Evolutionary conservation across 2,888 invertebrate genomes (phyloP), one percentile per base, ranked within the genome.

Genomic region (Poecilobothrus nobilitatus): DNA sequence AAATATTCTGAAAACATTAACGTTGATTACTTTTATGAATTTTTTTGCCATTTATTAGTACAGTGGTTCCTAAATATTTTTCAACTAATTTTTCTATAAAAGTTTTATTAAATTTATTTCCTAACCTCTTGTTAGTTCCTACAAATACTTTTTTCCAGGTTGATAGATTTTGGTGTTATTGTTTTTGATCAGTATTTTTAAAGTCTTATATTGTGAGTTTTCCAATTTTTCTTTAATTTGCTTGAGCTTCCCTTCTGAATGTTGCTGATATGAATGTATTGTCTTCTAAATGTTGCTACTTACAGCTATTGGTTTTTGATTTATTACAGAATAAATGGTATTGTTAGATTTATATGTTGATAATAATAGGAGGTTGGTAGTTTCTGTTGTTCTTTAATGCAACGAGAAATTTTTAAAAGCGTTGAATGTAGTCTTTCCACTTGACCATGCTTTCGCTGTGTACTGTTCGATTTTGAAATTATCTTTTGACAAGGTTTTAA

Each of bases 21-120:
- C 44, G 63, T 22, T 61, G 37, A 65, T 68, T 68, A 27, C 37
- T 66, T 37, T 68, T 41, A 21, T 66, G 66, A 20, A 66, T 63
- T 64, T 64, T 41, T 64, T 20, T 68, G 7, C 65, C 44, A 15
- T 68, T 27, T 64, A 68, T 67, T 18, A 68, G 34, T 9, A 68
- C 66, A 27, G 68, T 53, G 5, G 63, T 66, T 37, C 66, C 68
- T 66, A 68, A n/a, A n/a, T n/a, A n/a, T n/a, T n/a, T n/a, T n/a
- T n/a, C n/a, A n/a, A n/a, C n/a, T n/a, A n/a, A n/a, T n/a, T n/a
- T n/a, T n/a, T n/a, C n/a, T n/a, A n/a, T n/a, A n/a, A n/a, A n/a
- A n/a, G n/a, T n/a, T n/a, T 67, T 66, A 69, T 12, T n/a, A n/a
- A n/a, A n/a, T n/a, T n/a, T n/a, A n/a, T n/a, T n/a, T n/a, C n/a